Percentiles rank a stretch among this genome's conserved stretches.
These are phyloP conservation scores for Cyclophora albipunctata DNA, from an alignment of 2,888 invertebrate genomes.

Conservation along the genomic window DNA sequence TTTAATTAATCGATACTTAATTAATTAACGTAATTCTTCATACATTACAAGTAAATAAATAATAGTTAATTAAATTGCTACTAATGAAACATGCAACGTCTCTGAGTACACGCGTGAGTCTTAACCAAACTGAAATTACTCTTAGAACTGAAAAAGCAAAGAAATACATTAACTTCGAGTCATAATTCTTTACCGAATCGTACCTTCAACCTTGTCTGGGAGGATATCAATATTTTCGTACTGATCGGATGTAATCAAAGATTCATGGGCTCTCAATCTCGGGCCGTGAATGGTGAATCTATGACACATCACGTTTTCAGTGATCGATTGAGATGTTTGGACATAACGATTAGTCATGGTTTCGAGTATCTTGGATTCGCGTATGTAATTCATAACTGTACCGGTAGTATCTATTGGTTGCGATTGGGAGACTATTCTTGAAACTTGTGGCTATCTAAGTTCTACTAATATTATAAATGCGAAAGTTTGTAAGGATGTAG, in stretches of 20 bases:
- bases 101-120: no score
- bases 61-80: no score
- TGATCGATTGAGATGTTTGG: constrained; percentile 52
- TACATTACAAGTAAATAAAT: no score
- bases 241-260: constrained; percentile 31
- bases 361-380: constrained; percentile 26
- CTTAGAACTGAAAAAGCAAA: no score
- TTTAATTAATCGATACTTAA: no score
- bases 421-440: constrained; percentile 7
- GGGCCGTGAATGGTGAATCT: constrained; percentile 21
- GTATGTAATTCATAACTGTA: constrained; percentile 33
- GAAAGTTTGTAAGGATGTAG: no score
- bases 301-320: constrained; percentile 48
- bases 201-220: not conserved
- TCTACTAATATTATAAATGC: no score
- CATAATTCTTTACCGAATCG: no score
- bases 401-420: constrained; percentile 14
- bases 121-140: no score
- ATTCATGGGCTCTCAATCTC: constrained; percentile 42
- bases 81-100: no score
- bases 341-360: constrained; percentile 49
- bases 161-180: no score
- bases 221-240: constrained; percentile 12
- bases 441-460: not conserved
- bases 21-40: no score